Evolutionary conservation across 2,113 vertebrate species (phyloP).

Genomic region (Grallaria varia): DNA sequence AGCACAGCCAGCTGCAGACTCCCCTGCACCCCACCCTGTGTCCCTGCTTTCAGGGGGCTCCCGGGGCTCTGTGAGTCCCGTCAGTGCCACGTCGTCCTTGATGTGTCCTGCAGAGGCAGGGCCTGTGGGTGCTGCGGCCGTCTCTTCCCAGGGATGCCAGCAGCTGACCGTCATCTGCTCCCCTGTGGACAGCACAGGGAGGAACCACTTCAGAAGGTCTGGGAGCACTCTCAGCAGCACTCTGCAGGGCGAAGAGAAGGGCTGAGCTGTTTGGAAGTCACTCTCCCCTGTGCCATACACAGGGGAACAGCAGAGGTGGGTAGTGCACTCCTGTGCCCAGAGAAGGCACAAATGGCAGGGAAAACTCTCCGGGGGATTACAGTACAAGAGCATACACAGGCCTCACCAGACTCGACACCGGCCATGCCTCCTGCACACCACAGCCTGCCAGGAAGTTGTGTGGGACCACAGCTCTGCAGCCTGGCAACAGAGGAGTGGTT

Average conservation of each 20-base stretch:
- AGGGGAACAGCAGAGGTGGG: not conserved
- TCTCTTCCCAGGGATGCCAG: not conserved
- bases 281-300: not conserved
- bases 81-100: fast-evolving
- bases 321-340: fast-evolving
- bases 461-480: not conserved
- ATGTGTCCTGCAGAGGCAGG: not conserved
- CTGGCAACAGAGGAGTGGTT: not conserved
- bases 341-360: not conserved
- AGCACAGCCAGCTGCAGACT: not conserved
- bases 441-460: not conserved
- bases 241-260: not conserved
- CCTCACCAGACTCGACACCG: fast-evolving
- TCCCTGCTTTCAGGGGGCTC: not conserved
- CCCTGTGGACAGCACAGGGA: not conserved
- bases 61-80: not conserved
- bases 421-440: fast-evolving
- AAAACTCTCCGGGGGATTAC: not conserved
- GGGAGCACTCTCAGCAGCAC: fast-evolving
- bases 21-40: too few species aligned
- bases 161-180: not conserved
- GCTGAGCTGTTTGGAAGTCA: not conserved
- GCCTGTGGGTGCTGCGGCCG: not conserved
- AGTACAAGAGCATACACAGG: not conserved
- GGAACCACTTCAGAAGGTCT: not conserved